A percentile compares a stretch with the other conserved stretches of the same genome.
These are phyloP conservation scores for Cephus pulcher DNA, from an alignment of 2,888 invertebrate species.

Conservation along the genomic window DNA sequence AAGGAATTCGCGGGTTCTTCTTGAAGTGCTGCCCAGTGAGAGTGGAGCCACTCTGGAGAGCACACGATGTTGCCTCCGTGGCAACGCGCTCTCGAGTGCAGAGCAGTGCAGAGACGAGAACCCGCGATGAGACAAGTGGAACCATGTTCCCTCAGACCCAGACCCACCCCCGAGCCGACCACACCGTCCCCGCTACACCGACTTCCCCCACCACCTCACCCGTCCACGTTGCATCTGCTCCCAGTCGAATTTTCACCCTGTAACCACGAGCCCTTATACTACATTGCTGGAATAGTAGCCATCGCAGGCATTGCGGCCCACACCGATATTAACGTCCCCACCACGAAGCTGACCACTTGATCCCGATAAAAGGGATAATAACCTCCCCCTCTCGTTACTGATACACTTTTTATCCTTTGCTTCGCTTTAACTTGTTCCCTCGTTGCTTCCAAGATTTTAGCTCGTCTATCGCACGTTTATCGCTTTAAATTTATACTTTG, in stretches of 20 bases:
- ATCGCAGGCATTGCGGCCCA: neutral
- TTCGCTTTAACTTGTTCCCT: neutral
- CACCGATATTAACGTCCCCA: neutral
- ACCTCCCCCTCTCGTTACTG: neutral
- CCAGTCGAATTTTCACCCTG: constrained; percentile 5
- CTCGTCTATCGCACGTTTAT: neutral
- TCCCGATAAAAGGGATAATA: neutral
- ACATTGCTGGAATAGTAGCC: neutral
- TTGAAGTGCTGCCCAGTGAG: neutral
- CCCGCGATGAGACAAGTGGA: constrained; percentile 54
- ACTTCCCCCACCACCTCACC: neutral
- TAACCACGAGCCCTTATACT: neutral
- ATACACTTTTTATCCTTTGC: neutral
- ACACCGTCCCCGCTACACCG: neutral
- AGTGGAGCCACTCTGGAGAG: constrained; percentile 1
- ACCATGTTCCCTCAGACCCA: constrained; percentile 43
- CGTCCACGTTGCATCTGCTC: constrained; percentile 7
- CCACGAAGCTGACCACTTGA: neutral
- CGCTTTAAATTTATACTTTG: neutral
- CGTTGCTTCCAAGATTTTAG: neutral
- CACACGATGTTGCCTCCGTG: constrained; percentile 53
- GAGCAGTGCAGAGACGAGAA: constrained; percentile 30
- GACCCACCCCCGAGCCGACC: constrained; percentile 38
- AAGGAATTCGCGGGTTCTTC: neutral
- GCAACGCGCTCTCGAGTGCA: constrained; percentile 62